Percentiles rank a stretch among this genome's conserved stretches.
Conservation (phyloP, 2,888 invertebrate genomes). For the Acleris holmiana region DNA sequence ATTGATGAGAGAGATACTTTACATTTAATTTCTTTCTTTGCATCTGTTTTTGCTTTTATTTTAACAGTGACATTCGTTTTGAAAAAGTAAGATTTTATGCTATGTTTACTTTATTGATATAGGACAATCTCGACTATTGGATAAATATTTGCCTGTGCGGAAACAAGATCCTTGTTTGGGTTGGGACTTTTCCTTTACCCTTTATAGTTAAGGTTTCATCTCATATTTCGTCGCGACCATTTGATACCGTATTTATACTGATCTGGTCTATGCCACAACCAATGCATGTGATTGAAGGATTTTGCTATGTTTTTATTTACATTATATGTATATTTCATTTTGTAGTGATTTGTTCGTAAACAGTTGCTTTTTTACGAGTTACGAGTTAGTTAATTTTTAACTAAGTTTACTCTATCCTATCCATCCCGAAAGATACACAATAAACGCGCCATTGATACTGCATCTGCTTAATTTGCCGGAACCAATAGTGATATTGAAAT, state of each 20-base stretch:
- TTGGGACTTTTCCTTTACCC: slow-evolving; percentile 32
- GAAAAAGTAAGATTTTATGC: slow-evolving; percentile 5
- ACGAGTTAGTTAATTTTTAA: neutral
- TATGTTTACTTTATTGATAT: slow-evolving; percentile 16
- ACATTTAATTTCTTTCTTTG: neutral
- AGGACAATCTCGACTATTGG: slow-evolving; percentile 28
- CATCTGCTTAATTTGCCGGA: neutral
- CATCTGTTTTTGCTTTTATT: neutral
- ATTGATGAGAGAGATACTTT: neutral
- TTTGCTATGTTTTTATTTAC: too few species aligned
- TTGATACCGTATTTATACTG: slow-evolving; percentile 34
- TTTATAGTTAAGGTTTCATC: slow-evolving; percentile 26
- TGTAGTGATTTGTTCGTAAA: too few species aligned
- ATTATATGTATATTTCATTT: too few species aligned
- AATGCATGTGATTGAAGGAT: slow-evolving; percentile 7
- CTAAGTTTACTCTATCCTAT: too few species aligned
- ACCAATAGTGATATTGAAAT: neutral
- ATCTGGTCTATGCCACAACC: slow-evolving; percentile 21
- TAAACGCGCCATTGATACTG: too few species aligned
- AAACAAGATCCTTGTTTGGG: slow-evolving; percentile 31
- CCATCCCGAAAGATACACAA: too few species aligned
- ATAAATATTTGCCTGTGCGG: slow-evolving; percentile 32
- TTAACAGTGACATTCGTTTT: neutral
- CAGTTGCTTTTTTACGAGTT: too few species aligned
- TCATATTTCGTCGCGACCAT: slow-evolving; percentile 33